phyloP scores from a whole-genome alignment of 2,888 invertebrate genomes.

The Cyclophora albipunctata region DNA sequence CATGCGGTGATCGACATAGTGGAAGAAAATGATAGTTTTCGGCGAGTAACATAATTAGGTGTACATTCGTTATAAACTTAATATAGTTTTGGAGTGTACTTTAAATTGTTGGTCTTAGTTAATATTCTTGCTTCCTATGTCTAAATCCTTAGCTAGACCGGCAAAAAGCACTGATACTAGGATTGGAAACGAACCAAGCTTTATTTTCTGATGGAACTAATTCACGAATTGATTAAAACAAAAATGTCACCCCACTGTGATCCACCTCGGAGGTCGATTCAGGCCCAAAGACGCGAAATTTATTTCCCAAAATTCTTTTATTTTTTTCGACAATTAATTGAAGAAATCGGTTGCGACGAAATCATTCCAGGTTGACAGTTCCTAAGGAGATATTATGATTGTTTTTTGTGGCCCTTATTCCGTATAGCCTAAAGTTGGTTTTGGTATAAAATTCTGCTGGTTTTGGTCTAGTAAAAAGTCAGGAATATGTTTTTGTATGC shows the following conservation, averaged over 20 bases:
- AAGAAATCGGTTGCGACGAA: slow-evolving; percentile 55
- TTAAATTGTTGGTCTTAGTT: too few relatives aligned
- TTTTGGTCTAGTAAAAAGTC: slow-evolving; percentile 41
- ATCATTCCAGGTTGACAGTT: slow-evolving; percentile 63
- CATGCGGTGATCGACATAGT: too few relatives aligned
- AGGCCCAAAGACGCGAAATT: slow-evolving; percentile 31
- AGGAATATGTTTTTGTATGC: slow-evolving; percentile 50
- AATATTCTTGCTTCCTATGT: too few relatives aligned
- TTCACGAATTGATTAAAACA: background rate
- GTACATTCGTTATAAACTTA: too few relatives aligned
- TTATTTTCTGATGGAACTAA: too few relatives aligned
- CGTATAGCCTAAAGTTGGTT: slow-evolving; percentile 27
- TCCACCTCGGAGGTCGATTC: slow-evolving; percentile 45
- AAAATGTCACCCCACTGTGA: slow-evolving; percentile 39
- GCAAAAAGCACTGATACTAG: too few relatives aligned
- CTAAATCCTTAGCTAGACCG: too few relatives aligned
- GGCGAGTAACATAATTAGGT: too few relatives aligned
- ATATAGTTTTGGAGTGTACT: too few relatives aligned
- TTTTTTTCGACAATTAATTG: slow-evolving; percentile 53
- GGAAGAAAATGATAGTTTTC: too few relatives aligned
- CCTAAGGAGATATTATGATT: slow-evolving; percentile 42
- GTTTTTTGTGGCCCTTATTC: slow-evolving; percentile 19
- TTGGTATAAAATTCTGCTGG: slow-evolving; percentile 7
- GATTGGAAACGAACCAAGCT: too few relatives aligned
- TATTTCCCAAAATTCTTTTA: slow-evolving; percentile 43